These are phyloP conservation scores for Lepeophtheirus nordmannii DNA, from an alignment of 2,888 invertebrate species.

Conservation along the genomic window DNA sequence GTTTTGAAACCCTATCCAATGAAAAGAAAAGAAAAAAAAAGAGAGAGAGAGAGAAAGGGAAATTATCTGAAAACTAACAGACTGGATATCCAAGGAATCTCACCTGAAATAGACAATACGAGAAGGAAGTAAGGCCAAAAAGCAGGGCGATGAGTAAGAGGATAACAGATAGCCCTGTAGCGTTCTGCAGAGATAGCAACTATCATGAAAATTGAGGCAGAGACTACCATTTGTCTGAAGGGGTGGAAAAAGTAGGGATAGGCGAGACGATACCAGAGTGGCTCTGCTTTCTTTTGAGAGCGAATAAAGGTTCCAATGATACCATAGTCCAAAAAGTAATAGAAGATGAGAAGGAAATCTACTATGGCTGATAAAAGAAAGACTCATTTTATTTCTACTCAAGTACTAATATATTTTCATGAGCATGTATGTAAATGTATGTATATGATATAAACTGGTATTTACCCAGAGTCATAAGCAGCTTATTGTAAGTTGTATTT, in stretches of 20 bases:
- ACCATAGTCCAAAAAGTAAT: slow-evolving; percentile 11
- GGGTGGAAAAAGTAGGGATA: slow-evolving; percentile 14
- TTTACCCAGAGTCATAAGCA: slow-evolving; percentile 15
- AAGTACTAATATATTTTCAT: background rate
- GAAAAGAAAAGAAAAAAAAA: background rate
- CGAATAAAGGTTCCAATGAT: slow-evolving; percentile 9
- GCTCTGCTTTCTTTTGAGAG: slow-evolving; percentile 2
- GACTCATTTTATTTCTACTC: background rate
- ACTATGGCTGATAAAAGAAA: slow-evolving; percentile 5
- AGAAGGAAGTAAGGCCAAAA: slow-evolving; percentile 15
- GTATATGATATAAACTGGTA: background rate
- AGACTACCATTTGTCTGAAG: background rate
- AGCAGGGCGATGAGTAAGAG: slow-evolving; percentile 18
- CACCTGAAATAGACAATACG: slow-evolving; percentile 8
- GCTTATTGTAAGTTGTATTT: slow-evolving; percentile 9
- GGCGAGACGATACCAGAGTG: slow-evolving; percentile 17
- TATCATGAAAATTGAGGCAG: slow-evolving; percentile 16
- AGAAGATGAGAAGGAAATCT: slow-evolving; percentile 6
- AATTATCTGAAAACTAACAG: too few relatives aligned
- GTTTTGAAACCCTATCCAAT: slow-evolving; percentile 2
- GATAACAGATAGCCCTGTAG: slow-evolving; percentile 12
- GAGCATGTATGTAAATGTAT: background rate
- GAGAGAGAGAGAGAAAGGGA: too few relatives aligned
- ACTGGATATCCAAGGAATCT: background rate
- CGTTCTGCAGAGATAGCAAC: slow-evolving; percentile 18